A percentile compares a stretch with the other conserved stretches of the same genome.
Conservation (phyloP, 2,888 invertebrate species). For the Apoderus coryli region DNA sequence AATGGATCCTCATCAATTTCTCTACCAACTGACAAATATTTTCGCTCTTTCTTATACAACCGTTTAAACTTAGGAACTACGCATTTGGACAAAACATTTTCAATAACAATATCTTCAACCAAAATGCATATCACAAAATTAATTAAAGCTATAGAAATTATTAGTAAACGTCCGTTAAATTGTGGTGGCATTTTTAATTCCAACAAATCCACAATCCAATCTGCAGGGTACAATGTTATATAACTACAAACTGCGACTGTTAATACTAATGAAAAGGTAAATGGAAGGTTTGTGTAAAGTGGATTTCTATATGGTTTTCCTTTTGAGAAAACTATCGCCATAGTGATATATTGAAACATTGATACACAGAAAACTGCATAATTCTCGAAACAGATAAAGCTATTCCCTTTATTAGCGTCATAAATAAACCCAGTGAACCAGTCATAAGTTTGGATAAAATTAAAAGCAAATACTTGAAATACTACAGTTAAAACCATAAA, state of each 20-base stretch:
- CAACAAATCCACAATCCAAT: slow-evolving; percentile 38
- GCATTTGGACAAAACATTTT: slow-evolving; percentile 39
- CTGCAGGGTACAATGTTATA: slow-evolving; percentile 35
- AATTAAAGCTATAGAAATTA: slow-evolving; percentile 36
- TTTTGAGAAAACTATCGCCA: slow-evolving; percentile 47
- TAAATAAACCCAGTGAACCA: slow-evolving; percentile 41
- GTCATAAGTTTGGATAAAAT: slow-evolving; percentile 35
- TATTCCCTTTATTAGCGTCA: slow-evolving; percentile 22
- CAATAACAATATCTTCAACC: slow-evolving; percentile 42
- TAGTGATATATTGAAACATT: slow-evolving; percentile 49
- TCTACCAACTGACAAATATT: slow-evolving; percentile 17
- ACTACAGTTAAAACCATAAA: slow-evolving; percentile 37
- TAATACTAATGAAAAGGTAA: slow-evolving; percentile 35
- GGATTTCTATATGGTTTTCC: slow-evolving; percentile 50
- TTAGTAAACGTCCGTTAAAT: slow-evolving; percentile 27
- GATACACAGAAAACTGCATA: slow-evolving; percentile 47
- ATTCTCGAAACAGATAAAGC: slow-evolving; percentile 41
- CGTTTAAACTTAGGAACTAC: slow-evolving; percentile 34
- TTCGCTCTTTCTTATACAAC: slow-evolving; percentile 15
- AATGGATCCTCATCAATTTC: slow-evolving; percentile 15
- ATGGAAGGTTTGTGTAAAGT: slow-evolving; percentile 43
- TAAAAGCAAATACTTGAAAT: slow-evolving; percentile 36
- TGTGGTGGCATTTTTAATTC: slow-evolving; percentile 53
- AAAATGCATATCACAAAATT: slow-evolving; percentile 41
- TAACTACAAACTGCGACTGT: slow-evolving; percentile 37